Base-by-base conservation (phyloP, 1,140 invertebrate species). In the Homarus americanus region DNA sequence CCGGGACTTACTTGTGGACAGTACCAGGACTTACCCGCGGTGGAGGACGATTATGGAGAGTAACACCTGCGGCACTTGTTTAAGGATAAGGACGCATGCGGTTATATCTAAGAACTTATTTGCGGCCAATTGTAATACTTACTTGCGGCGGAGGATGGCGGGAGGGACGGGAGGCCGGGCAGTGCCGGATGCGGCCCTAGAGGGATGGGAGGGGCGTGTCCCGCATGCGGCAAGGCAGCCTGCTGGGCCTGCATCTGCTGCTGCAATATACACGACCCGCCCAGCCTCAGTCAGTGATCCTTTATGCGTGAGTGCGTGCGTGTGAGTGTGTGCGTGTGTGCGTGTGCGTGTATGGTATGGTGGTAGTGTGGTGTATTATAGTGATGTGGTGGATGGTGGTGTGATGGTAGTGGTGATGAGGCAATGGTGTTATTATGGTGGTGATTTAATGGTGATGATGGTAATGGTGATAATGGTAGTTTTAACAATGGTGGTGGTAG, bases 221-320 rank as follows among this genome's bases (percentile, higher is more conserved):
- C 91, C 36, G 95, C 96, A 93, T 98, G 97, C 73, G 92, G 91
- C 91, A 98, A 93, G 20, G 92, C 91, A 0, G 91, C 89, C 94
- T 98, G 97, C 93, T 97, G 96, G 10, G 97, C 97, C 93, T 98
- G 97, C 97, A 98, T 98, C 95, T 98, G 97, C 94, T 98, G 97
- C 94, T 95, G 94, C 87, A 93, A 94, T 78, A 24, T 78, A 78
- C 17, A 58, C 17, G 24, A 58, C 53, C 53, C 53, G 20, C 17
- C 53, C 53, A 24, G 20, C 53, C 53, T 58, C 53, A 58, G 15
- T 58, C 53, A 34, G 38, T 49, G 24, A 38, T 78, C 7, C 9
- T 32, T n/a, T 20, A 24, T 12, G 10, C 24, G 44, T 78, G 76
- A 20, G 38, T 73, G n/a, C 28, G n/a, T 28, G 36, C 15, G 28